Conservation (phyloP, 2,113 vertebrate genomes). For the Gallinago jamesoni region DNA sequence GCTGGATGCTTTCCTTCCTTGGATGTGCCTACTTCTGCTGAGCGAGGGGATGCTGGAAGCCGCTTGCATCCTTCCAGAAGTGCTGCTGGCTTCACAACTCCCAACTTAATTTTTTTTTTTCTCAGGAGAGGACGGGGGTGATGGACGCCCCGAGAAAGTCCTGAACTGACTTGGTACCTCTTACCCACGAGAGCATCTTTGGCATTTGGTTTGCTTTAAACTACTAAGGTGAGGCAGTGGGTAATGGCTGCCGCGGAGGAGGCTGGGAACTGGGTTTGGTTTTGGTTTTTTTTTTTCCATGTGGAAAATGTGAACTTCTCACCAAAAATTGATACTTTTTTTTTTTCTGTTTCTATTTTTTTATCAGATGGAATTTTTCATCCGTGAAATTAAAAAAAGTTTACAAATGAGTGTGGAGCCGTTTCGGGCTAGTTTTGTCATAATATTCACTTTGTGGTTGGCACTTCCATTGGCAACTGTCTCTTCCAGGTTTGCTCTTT, state of each 20-base stretch:
- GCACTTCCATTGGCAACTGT: background rate
- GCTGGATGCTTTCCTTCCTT: background rate
- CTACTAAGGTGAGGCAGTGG: background rate
- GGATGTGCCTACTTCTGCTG: background rate
- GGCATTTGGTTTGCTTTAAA: slow-evolving; percentile 17
- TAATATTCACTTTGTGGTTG: background rate
- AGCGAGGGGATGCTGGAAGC: background rate
- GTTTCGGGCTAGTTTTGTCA: background rate
- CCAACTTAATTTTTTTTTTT: background rate
- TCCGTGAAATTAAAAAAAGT: slow-evolving; percentile 11
- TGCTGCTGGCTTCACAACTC: background rate
- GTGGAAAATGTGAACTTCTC: slow-evolving; percentile 21
- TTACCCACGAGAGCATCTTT: background rate
- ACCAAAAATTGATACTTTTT: background rate
- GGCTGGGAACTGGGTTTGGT: background rate
- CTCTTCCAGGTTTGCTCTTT: background rate
- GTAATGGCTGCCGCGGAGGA: background rate
- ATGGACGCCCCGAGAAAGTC: background rate
- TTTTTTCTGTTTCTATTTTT: slow-evolving; percentile 33
- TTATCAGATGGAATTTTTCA: slow-evolving; percentile 19
- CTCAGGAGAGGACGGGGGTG: slow-evolving; percentile 9
- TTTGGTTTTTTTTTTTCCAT: background rate
- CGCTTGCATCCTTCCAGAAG: background rate
- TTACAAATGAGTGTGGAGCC: background rate
- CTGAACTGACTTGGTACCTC: slow-evolving; percentile 8